Conservation (phyloP, 2,888 invertebrate genomes). For the Ceramica pisi region DNA sequence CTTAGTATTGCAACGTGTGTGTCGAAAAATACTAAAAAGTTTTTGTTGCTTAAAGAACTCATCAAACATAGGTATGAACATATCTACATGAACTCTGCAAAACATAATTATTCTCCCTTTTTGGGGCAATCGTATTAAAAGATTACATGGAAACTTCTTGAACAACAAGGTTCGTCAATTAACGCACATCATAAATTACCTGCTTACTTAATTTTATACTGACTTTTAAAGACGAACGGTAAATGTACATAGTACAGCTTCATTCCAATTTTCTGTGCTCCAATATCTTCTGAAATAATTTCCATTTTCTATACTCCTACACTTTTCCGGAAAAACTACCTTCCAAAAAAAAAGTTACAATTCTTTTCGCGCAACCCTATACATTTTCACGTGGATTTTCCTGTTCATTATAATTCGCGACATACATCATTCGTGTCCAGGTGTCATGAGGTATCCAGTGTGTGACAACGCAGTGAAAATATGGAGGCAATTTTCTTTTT, state of each 20-base stretch:
- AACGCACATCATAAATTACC: no score
- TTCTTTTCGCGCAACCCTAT: constrained; percentile 43
- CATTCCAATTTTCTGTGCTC: not conserved
- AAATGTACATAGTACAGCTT: not conserved
- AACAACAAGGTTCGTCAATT: no score
- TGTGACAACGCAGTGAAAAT: constrained; percentile 56
- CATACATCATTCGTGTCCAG: constrained; percentile 58
- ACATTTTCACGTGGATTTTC: constrained; percentile 45
- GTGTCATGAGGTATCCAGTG: constrained; percentile 36
- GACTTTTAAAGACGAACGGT: not conserved
- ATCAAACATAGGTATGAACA: no score
- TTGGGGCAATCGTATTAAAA: no score
- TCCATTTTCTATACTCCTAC: not conserved
- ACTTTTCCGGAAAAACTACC: not conserved
- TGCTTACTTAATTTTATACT: no score
- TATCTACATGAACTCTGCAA: no score
- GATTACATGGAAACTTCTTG: no score
- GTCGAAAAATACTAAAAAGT: no score
- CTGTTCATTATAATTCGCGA: constrained; percentile 48
- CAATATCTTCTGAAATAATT: not conserved
- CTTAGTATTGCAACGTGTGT: not conserved
- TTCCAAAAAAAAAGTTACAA: constrained; percentile 10
- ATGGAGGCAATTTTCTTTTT: constrained; percentile 47
- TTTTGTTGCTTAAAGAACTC: no score
- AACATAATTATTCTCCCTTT: no score